phyloP scores from a whole-genome alignment of 2,113 vertebrate species.

The Calonectris borealis region DNA sequence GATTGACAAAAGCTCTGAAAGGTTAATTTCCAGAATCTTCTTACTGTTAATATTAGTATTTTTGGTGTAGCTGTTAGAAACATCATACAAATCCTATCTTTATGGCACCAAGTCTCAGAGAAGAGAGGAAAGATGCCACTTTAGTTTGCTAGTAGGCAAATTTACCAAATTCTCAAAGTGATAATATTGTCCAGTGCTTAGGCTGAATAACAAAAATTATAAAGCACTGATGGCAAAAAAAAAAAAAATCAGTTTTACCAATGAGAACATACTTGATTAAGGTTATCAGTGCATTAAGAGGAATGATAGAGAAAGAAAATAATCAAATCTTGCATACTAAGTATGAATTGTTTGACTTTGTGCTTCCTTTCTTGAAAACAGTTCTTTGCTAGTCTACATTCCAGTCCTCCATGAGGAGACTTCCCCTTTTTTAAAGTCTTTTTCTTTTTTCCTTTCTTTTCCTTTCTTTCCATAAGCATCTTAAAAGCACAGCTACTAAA shows the following conservation, averaged over 20 bases:
- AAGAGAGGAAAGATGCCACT: background rate
- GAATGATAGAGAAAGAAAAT: background rate
- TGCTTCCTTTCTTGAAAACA: background rate
- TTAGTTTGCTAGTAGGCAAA: background rate
- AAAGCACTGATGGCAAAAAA: background rate
- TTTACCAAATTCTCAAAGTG: background rate
- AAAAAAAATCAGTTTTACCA: background rate
- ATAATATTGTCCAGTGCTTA: background rate
- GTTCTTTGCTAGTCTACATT: background rate
- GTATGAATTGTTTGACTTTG: background rate
- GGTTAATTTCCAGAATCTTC: background rate
- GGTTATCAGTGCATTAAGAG: background rate
- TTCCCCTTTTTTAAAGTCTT: background rate
- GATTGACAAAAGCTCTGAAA: background rate
- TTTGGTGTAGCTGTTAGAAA: background rate
- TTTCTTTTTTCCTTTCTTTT: background rate
- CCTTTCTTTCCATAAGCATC: background rate
- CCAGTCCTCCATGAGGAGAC: background rate
- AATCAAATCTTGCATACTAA: background rate
- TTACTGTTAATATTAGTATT: background rate
- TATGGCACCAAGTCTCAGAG: rapidly evolving
- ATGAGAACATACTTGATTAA: background rate
- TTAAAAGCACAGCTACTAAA: slow-evolving; percentile 32
- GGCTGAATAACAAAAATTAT: background rate
- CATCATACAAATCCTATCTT: background rate